Percentiles rank a stretch among this genome's conserved stretches.
Conservation (phyloP, 2,113 vertebrate genomes). For the Dryoscopus gambensis region DNA sequence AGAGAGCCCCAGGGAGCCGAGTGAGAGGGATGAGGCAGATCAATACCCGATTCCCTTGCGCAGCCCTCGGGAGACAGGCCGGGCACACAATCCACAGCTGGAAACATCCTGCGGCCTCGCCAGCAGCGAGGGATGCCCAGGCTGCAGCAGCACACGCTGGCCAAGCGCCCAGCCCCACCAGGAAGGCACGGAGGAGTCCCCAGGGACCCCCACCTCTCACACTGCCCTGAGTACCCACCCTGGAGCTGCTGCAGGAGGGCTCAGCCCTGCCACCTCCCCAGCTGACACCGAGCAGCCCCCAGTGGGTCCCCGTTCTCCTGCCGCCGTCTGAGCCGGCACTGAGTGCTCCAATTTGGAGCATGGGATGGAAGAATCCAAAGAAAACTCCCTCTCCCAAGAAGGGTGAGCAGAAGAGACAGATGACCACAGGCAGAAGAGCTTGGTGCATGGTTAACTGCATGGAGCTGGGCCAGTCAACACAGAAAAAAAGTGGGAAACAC, state of each 20-base stretch:
- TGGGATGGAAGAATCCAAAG: not conserved
- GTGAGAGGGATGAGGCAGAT: not conserved
- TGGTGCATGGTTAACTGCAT: fast-evolving
- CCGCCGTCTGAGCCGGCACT: not conserved
- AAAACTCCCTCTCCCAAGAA: not conserved
- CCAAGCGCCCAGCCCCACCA: fast-evolving
- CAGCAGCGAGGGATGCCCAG: not conserved
- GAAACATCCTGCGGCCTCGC: fast-evolving
- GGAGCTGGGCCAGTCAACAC: fast-evolving
- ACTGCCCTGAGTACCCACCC: not conserved
- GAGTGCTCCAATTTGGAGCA: not conserved
- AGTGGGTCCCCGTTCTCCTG: fast-evolving
- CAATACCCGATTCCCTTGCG: fast-evolving
- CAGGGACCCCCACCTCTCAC: not conserved
- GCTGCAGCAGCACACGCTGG: not conserved
- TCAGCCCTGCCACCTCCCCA: not conserved
- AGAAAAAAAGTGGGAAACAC: not conserved
- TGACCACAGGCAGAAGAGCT: not conserved
- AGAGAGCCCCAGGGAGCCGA: fast-evolving
- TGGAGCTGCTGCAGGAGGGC: not conserved
- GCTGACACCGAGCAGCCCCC: not conserved
- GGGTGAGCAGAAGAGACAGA: fast-evolving
- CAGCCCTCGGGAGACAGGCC: not conserved
- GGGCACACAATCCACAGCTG: not conserved
- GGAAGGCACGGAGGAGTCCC: not conserved